Conservation (phyloP, 1,140 invertebrate species). For the Conopomorpha cramerella region DNA sequence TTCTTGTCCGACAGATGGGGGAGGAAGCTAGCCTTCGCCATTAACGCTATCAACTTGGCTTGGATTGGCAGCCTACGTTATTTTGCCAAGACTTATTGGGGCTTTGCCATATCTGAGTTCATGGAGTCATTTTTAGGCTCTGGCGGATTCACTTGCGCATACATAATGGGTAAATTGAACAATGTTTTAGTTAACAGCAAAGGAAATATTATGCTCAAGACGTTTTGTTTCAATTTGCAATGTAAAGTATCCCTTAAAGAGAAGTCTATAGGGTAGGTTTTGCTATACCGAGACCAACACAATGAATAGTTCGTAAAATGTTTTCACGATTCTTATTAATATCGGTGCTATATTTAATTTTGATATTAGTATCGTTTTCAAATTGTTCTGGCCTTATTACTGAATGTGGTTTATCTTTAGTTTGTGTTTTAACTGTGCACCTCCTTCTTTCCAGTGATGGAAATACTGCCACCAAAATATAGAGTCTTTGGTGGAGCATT, state of each 20-base stretch:
- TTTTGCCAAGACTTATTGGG: conserved; percentile 66
- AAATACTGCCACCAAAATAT: conserved; percentile 73
- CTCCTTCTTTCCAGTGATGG: conserved; percentile 63
- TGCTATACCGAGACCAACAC: no score
- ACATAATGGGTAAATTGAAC: conserved; percentile 32
- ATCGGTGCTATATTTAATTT: no score
- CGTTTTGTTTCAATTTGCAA: no score
- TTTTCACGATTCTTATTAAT: no score
- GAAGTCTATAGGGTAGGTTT: no score
- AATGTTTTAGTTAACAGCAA: not conserved
- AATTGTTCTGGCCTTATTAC: not conserved
- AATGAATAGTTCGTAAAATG: no score
- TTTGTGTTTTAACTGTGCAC: not conserved
- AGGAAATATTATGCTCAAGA: not conserved
- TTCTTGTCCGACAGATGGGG: conserved; percentile 69
- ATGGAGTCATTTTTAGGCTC: conserved; percentile 62
- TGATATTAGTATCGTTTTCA: no score
- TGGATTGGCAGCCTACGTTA: conserved; percentile 66
- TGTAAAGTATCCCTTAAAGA: no score
- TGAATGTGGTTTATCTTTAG: not conserved
- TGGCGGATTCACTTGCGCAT: conserved; percentile 40
- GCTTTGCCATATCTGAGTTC: conserved; percentile 68
- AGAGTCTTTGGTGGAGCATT: conserved; percentile 73
- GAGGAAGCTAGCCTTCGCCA: conserved; percentile 64
- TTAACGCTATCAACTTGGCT: conserved; percentile 61